A percentile compares a stretch with the other conserved stretches of the same genome.
phyloP scores from a whole-genome alignment of 2,888 invertebrate genomes.

The Lacanobia wlatinum region DNA sequence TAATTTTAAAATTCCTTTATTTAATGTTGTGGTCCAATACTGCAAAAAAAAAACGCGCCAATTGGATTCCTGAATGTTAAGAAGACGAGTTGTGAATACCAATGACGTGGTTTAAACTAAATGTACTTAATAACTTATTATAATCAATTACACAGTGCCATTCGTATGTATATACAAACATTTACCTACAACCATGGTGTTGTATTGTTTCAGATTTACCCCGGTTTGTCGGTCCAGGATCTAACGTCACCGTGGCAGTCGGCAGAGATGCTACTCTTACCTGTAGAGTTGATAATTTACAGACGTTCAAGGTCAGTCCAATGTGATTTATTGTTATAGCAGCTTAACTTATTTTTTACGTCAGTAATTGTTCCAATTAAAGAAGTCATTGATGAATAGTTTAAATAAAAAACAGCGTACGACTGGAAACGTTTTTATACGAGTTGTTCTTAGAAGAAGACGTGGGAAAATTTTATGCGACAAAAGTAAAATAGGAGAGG shows the following conservation, averaged over 20 bases:
- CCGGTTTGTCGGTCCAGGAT: conserved; percentile 92
- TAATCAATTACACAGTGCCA: neutral
- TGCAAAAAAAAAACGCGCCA: too few relatives aligned
- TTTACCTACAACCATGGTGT: neutral
- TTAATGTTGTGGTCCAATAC: too few relatives aligned
- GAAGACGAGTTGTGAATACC: too few relatives aligned
- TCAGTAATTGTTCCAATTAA: too few relatives aligned
- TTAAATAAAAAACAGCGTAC: neutral
- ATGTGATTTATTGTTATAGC: too few relatives aligned
- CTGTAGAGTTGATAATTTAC: conserved; percentile 93
- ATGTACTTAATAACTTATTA: too few relatives aligned
- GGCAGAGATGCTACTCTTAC: conserved; percentile 93
- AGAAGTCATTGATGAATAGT: too few relatives aligned
- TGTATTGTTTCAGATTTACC: conserved; percentile 91
- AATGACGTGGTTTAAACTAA: too few relatives aligned
- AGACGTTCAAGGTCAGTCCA: conserved; percentile 92
- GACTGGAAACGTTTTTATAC: neutral
- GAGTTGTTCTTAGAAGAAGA: too few relatives aligned
- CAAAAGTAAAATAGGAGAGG: neutral
- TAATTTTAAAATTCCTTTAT: too few relatives aligned
- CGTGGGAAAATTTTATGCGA: too few relatives aligned
- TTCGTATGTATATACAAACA: neutral
- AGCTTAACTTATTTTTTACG: neutral
- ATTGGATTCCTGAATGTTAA: too few relatives aligned
- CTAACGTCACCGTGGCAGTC: conserved; percentile 93